A percentile compares a stretch with the other conserved stretches of the same genome.
These are phyloP conservation scores for Chrysolina oricalcia DNA, from an alignment of 2,888 invertebrate genomes.

Conservation along the genomic window DNA sequence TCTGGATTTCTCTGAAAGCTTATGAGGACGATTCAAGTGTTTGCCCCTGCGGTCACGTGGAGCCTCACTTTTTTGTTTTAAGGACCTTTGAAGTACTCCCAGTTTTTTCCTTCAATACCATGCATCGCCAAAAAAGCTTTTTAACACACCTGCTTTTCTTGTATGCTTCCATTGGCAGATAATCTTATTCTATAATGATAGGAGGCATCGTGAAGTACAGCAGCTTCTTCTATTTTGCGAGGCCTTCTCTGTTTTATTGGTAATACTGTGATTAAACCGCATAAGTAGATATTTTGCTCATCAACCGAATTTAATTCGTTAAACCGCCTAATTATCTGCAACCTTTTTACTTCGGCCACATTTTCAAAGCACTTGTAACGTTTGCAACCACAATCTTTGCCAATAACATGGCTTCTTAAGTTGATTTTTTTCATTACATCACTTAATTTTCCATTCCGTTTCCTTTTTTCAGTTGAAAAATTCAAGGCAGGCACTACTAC, in stretches of 20 bases:
- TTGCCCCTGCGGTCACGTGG: conserved; percentile 22
- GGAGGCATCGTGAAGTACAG: not conserved
- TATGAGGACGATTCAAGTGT: not conserved
- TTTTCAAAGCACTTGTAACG: conserved; percentile 4
- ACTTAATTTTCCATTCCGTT: too few relatives aligned
- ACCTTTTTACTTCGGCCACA: not conserved
- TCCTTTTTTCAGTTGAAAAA: conserved; percentile 1
- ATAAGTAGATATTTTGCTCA: not conserved
- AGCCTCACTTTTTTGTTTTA: conserved; percentile 15
- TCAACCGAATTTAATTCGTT: not conserved
- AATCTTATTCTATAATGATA: conserved; percentile 11
- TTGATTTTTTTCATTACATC: not conserved
- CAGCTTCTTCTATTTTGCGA: conserved; percentile 1
- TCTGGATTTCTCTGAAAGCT: conserved; percentile 9
- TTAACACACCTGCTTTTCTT: conserved; percentile 23
- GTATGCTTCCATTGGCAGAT: not conserved
- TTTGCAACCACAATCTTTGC: not conserved
- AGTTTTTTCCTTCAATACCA: conserved; percentile 26
- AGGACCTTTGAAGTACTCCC: conserved; percentile 1
- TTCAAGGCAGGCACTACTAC: conserved; percentile 10
- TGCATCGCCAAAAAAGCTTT: conserved; percentile 21
- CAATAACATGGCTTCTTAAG: not conserved
- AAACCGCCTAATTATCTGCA: not conserved
- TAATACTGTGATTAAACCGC: conserved; percentile 1
- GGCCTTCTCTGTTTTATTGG: not conserved